phyloP scores from a whole-genome alignment of 2,888 invertebrate genomes.

The Mimas tiliae region DNA sequence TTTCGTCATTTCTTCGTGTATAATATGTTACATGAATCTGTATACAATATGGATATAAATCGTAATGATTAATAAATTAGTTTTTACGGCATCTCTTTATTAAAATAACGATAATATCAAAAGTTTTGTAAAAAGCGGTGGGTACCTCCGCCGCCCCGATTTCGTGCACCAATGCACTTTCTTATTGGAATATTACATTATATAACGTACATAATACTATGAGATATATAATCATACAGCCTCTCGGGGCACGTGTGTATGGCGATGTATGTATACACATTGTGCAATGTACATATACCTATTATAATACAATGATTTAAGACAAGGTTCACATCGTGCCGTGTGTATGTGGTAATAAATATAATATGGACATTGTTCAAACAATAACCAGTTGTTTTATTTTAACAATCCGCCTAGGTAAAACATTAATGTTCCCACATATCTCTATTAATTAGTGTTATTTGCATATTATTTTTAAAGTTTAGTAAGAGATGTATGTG shows the following conservation, averaged over 20 bases:
- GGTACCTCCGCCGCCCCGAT: slow-evolving; percentile 81
- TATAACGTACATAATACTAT: slow-evolving; percentile 85
- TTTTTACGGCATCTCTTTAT: slow-evolving; percentile 85
- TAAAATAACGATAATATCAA: slow-evolving; percentile 84
- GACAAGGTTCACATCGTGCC: slow-evolving; percentile 96
- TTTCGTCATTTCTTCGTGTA: slow-evolving; percentile 86
- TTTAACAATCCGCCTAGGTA: slow-evolving; percentile 44
- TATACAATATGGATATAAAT: slow-evolving; percentile 85
- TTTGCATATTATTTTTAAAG: background rate
- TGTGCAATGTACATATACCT: slow-evolving; percentile 90
- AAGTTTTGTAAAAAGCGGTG: slow-evolving; percentile 83
- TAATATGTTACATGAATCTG: slow-evolving; percentile 87
- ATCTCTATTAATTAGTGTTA: background rate
- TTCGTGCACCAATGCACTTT: slow-evolving; percentile 86
- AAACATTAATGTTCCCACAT: background rate
- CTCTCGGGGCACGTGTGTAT: slow-evolving; percentile 87
- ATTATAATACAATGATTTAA: slow-evolving; percentile 90
- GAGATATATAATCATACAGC: slow-evolving; percentile 85
- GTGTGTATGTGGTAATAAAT: slow-evolving; percentile 95
- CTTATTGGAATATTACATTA: slow-evolving; percentile 85
- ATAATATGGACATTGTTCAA: slow-evolving; percentile 95
- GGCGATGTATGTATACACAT: slow-evolving; percentile 88
- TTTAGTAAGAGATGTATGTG: too few relatives aligned
- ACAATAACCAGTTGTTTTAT: slow-evolving; percentile 86
- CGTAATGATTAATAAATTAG: slow-evolving; percentile 84